Evolutionary conservation across 2,113 vertebrate genomes (phyloP), one percentile per base, ranked within the genome.

Genomic region (Lophochroa leadbeateri): DNA sequence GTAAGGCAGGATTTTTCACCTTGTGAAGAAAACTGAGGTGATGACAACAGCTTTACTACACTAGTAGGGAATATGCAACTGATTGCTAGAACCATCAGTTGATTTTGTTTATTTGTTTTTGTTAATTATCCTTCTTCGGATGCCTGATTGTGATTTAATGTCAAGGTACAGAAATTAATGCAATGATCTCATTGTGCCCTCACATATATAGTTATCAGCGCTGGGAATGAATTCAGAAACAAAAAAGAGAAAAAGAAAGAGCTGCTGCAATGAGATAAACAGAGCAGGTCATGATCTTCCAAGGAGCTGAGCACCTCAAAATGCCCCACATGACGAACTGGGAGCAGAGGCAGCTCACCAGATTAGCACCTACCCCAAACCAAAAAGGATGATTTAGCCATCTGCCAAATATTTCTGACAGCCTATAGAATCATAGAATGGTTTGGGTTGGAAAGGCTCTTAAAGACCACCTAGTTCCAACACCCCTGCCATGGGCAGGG

Each of bases 81-180:
- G 10, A 60, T n/a, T 52, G 29, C 50, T 88, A 43, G 60, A 58
- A 71, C 9, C 29, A 82, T 31, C 0, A 0, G 50, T 4, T 65
- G 29, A 55, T 86, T 93, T 68, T 53, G 15, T 67, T 68, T 41
- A 10, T 71, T 93, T 91, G 17, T 18, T 94, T 78, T 12, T 71
- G 72, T 84, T 67, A 94, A 74, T 77, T 83, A 90, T 77, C 19
- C n/a, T 21, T 31, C 33, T 86, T 96, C 0, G 1, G 43, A 58
- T 55, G 31, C 25, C 44, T 67, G n/a, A 82, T 67, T 58, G 70
- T 86, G 31, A 90, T 58, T 94, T 88, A 63, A 74, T 8, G 31
- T 33, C 75, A 72, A 87, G 52, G 37, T 61, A 72, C 84, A 80
- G 58, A 82, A 90, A 94, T 82, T 58, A 82, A 47, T 70, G 60